phyloP scores from a whole-genome alignment of 2,888 invertebrate species.

The Drosophila mimica region DNA sequence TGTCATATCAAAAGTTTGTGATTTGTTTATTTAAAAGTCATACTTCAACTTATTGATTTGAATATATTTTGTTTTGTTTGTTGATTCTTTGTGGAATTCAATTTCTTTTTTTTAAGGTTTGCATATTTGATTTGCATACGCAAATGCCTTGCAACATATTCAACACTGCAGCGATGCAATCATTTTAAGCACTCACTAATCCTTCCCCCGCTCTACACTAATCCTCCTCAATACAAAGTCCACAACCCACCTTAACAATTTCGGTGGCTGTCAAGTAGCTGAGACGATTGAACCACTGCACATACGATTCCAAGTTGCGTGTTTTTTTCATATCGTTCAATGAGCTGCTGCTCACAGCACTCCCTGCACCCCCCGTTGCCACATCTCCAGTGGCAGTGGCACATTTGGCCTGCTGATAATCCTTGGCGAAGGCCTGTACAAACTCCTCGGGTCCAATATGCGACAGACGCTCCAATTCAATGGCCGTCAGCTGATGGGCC shows the following conservation, averaged over 20 bases:
- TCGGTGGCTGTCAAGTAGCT: conserved; percentile 98
- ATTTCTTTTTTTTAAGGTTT: conserved; percentile 18
- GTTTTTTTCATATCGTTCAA: conserved; percentile 95
- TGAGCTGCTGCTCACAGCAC: conserved; percentile 72
- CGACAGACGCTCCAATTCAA: conserved; percentile 96
- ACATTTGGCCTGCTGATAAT: conserved; percentile 86
- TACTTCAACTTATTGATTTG: conserved; percentile 21
- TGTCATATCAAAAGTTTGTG: background rate
- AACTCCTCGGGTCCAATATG: conserved; percentile 99
- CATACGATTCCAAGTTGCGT: conserved; percentile 96
- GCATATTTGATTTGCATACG: conserved; percentile 35
- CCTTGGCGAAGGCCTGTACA: conserved; percentile 96
- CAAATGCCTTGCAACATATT: conserved; percentile 31
- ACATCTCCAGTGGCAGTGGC: conserved; percentile 60
- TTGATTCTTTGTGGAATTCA: conserved; percentile 9
- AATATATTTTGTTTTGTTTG: background rate
- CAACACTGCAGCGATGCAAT: conserved; percentile 16
- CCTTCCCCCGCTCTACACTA: conserved; percentile 1
- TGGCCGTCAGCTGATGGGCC: conserved; percentile 97
- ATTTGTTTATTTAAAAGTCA: background rate
- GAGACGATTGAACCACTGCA: conserved; percentile 98
- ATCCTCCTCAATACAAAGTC: background rate
- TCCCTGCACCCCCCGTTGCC: conserved; percentile 18
- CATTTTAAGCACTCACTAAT: conserved; percentile 36
- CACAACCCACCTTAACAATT: conserved; percentile 91